Base-by-base conservation (phyloP, 2,113 vertebrate species). In the Chroicocephalus ridibundus region DNA sequence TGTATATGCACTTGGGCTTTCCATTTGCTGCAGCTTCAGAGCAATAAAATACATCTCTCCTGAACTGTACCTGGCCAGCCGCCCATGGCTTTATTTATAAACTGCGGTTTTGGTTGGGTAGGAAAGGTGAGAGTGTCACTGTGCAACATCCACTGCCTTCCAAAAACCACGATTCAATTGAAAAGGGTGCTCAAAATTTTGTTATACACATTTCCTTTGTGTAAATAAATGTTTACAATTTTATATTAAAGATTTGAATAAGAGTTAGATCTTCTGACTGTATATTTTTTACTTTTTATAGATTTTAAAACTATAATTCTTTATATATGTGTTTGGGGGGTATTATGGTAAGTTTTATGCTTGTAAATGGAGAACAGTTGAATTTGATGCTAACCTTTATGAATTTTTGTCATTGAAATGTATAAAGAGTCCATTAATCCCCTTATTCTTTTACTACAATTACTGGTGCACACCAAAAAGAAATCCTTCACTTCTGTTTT, bases 221-320 rank as follows among this genome's bases (percentile, higher is more conserved):
- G 98, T 98, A 98, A 98, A 98, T 98, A 98, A 98, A 98, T 98
- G 98, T 98, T 98, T 98, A 98, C 98, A 98, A 92, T 98, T 98
- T 98, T 98, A 98, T 98, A 98, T 98, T 97, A 98, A 98, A 98
- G 97, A 98, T 97, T 97, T 97, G 96, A 98, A 97, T 98, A 98
- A 98, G 96, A 96, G 96, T 98, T 98, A 98, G 98, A 98, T 98
- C 96, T 98, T 98, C 98, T 98, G 97, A 98, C 98, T 98, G 98
- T 98, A 98, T 98, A 98, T 98, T 98, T 98, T 98, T 98, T 98
- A 98, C 98, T 98, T 98, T 98, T 98, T 98, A 98, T 98, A 98
- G 98, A 98, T 98, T 98, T 98, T 97, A 98, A 98, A 98, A 98
- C 97, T 98, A 98, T 98, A 98, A 98, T 98, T 98, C 98, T 98